Conservation (phyloP, 1,140 invertebrate species). For the Dendrolimus punctatus region DNA sequence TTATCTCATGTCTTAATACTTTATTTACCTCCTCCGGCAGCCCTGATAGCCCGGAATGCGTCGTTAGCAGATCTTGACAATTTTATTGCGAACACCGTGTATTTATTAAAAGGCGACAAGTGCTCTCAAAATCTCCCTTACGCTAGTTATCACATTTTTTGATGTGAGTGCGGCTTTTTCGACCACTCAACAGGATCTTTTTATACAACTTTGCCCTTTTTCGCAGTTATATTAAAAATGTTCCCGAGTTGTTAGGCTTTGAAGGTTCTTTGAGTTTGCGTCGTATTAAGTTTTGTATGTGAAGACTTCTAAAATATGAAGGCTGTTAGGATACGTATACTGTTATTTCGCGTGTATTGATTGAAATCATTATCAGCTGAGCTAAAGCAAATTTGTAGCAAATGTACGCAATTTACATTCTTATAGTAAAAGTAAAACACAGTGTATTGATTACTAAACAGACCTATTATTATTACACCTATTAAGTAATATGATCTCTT, state of each 20-base stretch:
- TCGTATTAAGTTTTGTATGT: no score
- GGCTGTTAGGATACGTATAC: no score
- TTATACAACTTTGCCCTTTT: constrained; percentile 10
- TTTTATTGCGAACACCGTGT: constrained; percentile 54
- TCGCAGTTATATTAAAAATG: constrained; percentile 5
- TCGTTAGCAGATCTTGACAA: constrained; percentile 63
- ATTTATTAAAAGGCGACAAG: constrained; percentile 46
- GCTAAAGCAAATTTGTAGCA: no score
- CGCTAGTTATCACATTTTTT: constrained; percentile 66
- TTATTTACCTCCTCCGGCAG: constrained; percentile 44
- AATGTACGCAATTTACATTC: no score
- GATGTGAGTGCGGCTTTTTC: constrained; percentile 50
- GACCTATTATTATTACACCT: no score
- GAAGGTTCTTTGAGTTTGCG: background rate
- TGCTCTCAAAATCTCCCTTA: constrained; percentile 50
- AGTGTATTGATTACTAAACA: no score
- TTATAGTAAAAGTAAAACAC: no score
- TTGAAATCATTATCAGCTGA: no score
- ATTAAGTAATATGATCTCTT: no score
- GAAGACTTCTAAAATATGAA: no score
- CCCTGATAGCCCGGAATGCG: constrained; percentile 42
- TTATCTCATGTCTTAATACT: constrained; percentile 1
- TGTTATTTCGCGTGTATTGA: no score
- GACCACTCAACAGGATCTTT: constrained; percentile 33
- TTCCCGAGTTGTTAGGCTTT: background rate